Percentiles rank a stretch among this genome's conserved stretches.
phyloP scores from a whole-genome alignment of 2,113 vertebrate species.

The Tautogolabrus adspersus region DNA sequence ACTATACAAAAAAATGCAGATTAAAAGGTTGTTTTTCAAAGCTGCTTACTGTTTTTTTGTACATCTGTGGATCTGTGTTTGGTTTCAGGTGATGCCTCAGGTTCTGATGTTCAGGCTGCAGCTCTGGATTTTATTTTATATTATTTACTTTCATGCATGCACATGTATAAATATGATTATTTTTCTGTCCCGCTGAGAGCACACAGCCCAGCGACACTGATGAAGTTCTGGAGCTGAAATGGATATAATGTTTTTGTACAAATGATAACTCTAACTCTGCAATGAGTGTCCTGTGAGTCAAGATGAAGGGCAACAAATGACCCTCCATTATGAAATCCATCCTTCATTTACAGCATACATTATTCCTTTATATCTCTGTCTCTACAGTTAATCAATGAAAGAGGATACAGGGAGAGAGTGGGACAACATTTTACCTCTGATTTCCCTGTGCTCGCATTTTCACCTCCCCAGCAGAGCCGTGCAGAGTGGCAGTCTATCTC shows the following conservation, averaged over 20 bases:
- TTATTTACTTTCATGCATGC: neutral
- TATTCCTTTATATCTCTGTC: constrained; percentile 39
- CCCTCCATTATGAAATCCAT: constrained; percentile 36
- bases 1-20: no score
- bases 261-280: constrained; percentile 24
- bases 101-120: neutral
- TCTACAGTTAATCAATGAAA: constrained; percentile 62
- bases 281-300: neutral
- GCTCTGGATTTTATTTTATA: neutral
- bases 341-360: constrained; percentile 47
- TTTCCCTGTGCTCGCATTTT: constrained; percentile 68
- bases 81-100: neutral
- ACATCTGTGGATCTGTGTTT: neutral
- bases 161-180: neutral
- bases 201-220: neutral
- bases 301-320: constrained; percentile 31
- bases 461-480: constrained; percentile 21
- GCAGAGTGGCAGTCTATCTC: constrained; percentile 58
- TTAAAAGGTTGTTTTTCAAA: no score
- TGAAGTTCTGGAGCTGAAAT: neutral
- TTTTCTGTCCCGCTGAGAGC: neutral
- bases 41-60: no score
- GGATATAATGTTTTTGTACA: neutral
- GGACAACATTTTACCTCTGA: constrained; percentile 61
- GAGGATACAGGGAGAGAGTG: constrained; percentile 51